Evolutionary conservation across 2,113 vertebrate species (phyloP).

Genomic region (Crocuta crocuta): DNA sequence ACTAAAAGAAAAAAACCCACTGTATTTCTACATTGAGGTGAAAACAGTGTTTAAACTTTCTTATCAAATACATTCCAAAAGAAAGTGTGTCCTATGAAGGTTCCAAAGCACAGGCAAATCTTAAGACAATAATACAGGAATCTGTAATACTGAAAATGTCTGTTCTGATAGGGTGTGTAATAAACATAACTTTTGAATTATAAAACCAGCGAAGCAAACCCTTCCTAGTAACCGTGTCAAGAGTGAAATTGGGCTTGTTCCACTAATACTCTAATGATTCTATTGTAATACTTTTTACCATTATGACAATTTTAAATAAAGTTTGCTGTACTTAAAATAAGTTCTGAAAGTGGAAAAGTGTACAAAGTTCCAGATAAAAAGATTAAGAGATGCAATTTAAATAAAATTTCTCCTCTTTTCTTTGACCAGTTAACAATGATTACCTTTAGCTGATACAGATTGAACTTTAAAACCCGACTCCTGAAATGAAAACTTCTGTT

Average conservation of each 20-base stretch:
- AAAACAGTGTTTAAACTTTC: conserved; percentile 82
- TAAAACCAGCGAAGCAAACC: conserved; percentile 54
- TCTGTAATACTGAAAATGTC: conserved; percentile 77
- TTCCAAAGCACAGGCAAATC: conserved; percentile 71
- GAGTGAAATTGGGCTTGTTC: conserved; percentile 45
- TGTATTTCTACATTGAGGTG: conserved; percentile 86
- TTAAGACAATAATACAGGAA: conserved; percentile 68
- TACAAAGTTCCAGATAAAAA: conserved; percentile 79
- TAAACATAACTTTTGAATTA: conserved; percentile 53
- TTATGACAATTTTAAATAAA: conserved; percentile 68
- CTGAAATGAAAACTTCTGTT: conserved; percentile 61
- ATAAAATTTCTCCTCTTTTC: conserved; percentile 40
- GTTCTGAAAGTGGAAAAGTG: conserved; percentile 73
- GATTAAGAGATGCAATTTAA: conserved; percentile 77
- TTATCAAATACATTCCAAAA: conserved; percentile 78
- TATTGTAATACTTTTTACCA: conserved; percentile 20
- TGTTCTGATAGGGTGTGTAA: conserved; percentile 60
- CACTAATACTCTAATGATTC: conserved; percentile 62
- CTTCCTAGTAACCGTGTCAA: conserved; percentile 49
- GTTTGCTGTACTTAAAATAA: conserved; percentile 69
- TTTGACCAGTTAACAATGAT: conserved; percentile 50
- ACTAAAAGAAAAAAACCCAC: conserved; percentile 82
- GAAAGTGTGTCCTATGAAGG: conserved; percentile 66
- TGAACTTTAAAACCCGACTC: conserved; percentile 55
- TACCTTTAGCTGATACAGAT: conserved; percentile 18